A percentile compares a stretch with the other conserved stretches of the same genome.
phyloP scores from a whole-genome alignment of 2,888 invertebrate species.

The Oligia fasciuncula region DNA sequence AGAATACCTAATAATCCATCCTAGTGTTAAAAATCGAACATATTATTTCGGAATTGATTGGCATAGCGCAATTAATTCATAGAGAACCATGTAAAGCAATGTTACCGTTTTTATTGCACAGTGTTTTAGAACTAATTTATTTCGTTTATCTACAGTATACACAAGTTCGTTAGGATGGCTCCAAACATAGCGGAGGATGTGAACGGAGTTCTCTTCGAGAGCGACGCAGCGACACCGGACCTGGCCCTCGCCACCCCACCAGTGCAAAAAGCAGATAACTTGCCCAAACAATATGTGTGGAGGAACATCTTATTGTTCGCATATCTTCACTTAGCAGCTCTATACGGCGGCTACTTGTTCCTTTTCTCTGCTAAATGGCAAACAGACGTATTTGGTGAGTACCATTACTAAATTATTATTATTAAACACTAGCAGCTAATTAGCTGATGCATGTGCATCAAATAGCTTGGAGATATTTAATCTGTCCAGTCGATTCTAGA shows the following conservation, averaged over 20 bases:
- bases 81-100: background rate
- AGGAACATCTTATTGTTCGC: slow-evolving; percentile 94
- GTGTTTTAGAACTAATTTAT: background rate
- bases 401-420: background rate
- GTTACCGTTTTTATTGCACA: background rate
- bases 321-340: slow-evolving; percentile 93
- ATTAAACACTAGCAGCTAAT: no score
- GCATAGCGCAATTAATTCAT: background rate
- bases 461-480: no score
- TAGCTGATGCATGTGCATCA: no score
- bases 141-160: slow-evolving; percentile 40
- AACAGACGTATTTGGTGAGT: slow-evolving; percentile 93
- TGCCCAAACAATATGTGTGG: slow-evolving; percentile 93
- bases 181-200: slow-evolving; percentile 82
- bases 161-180: slow-evolving; percentile 78
- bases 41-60: background rate
- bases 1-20: background rate
- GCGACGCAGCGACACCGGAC: slow-evolving; percentile 86
- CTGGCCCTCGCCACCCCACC: slow-evolving; percentile 81
- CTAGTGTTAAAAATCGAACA: background rate
- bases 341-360: slow-evolving; percentile 94
- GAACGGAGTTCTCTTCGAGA: slow-evolving; percentile 87
- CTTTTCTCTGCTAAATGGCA: slow-evolving; percentile 93
- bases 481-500: no score
- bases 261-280: slow-evolving; percentile 88